phyloP scores from a whole-genome alignment of 2,113 vertebrate genomes.

The Reinhardtius hippoglossoides region DNA sequence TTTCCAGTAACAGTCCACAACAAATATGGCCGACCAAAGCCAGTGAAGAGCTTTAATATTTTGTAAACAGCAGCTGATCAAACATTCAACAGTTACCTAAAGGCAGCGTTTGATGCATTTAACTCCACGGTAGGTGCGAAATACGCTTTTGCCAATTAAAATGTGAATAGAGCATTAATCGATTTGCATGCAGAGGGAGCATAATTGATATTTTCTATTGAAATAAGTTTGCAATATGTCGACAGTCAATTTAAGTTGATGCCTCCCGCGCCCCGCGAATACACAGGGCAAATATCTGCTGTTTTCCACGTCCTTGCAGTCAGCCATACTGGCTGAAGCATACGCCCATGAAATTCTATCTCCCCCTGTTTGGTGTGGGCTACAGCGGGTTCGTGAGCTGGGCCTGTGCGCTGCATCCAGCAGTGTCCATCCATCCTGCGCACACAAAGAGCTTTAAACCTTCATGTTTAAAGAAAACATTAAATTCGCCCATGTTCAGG shows the following conservation, averaged over 20 bases:
- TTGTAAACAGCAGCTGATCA: conserved; percentile 45
- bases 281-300: conserved; percentile 45
- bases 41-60: conserved; percentile 24
- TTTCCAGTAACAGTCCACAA: conserved; percentile 41
- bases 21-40: conserved; percentile 65
- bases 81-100: neutral
- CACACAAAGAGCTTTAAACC: conserved; percentile 10
- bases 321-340: conserved; percentile 79
- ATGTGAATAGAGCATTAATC: neutral
- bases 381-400: conserved; percentile 51
- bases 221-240: neutral
- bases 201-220: neutral
- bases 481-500: conserved; percentile 35
- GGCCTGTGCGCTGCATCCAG: conserved; percentile 40
- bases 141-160: neutral
- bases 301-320: conserved; percentile 72
- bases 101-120: neutral
- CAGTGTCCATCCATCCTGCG: neutral
- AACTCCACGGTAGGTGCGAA: neutral
- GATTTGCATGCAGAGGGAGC: neutral
- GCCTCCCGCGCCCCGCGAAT: conserved; percentile 16
- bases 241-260: neutral
- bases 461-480: conserved; percentile 2
- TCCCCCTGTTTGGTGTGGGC: conserved; percentile 55
- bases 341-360: conserved; percentile 84